phyloP scores from a whole-genome alignment of 2,888 invertebrate species.

The Rhyacophila evoluta region DNA sequence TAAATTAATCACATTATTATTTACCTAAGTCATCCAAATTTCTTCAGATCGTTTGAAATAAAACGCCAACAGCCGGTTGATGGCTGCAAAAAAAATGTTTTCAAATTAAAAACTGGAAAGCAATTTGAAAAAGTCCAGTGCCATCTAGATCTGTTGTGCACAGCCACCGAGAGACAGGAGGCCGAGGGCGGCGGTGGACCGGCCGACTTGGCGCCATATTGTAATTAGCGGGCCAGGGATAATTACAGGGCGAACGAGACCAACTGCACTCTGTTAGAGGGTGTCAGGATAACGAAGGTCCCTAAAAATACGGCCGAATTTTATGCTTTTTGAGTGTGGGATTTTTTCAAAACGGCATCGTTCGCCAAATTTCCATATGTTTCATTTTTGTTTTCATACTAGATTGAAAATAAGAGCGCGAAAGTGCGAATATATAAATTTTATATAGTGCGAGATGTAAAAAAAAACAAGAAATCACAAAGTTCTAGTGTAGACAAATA shows the following conservation, averaged over 20 bases:
- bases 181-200: constrained; percentile 30
- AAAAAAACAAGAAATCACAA: no score
- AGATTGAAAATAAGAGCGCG: no score
- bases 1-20: not conserved
- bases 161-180: constrained; percentile 26
- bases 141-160: constrained; percentile 40
- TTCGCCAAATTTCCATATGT: not conserved
- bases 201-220: constrained; percentile 47
- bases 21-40: not conserved
- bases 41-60: not conserved
- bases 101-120: constrained; percentile 29
- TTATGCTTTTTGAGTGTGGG: constrained; percentile 1
- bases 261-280: constrained; percentile 53
- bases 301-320: not conserved
- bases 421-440: no score
- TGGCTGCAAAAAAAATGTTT: not conserved
- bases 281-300: constrained; percentile 28
- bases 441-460: no score
- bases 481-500: no score
- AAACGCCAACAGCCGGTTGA: not conserved
- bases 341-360: not conserved
- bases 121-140: constrained; percentile 41
- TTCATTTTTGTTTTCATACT: constrained; percentile 1
- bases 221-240: constrained; percentile 64
- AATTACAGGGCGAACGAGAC: constrained; percentile 68